A percentile compares a stretch with the other conserved stretches of the same genome.
These are phyloP conservation scores for Gasterosteus aculeatus DNA, from an alignment of 2,113 vertebrate species.

Conservation along the genomic window DNA sequence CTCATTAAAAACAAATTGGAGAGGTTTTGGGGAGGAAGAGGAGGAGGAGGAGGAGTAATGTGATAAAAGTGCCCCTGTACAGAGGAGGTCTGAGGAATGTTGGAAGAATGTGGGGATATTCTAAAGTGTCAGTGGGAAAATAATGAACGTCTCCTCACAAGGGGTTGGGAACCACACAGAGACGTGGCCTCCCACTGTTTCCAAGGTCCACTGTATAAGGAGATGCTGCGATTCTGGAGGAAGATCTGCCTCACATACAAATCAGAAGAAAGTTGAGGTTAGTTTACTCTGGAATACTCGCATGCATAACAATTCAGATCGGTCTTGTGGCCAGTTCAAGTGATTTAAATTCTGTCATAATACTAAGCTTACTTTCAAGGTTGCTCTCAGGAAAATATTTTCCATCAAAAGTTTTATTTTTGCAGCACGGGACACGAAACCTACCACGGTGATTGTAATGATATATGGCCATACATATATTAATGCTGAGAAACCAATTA, in stretches of 20 bases:
- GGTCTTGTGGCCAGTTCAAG: constrained; percentile 1
- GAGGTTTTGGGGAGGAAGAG: constrained; percentile 16
- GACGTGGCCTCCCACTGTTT: constrained; percentile 55
- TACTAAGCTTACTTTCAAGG: constrained; percentile 26
- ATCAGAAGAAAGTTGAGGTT: constrained; percentile 25
- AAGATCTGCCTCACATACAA: constrained; percentile 19
- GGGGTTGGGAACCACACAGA: constrained; percentile 68
- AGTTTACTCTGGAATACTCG: constrained; percentile 23
- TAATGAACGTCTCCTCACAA: constrained; percentile 68
- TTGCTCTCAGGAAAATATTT: constrained; percentile 12
- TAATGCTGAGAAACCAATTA: constrained; percentile 3
- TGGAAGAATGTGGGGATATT: constrained; percentile 66
- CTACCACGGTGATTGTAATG: background rate
- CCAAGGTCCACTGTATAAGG: constrained; percentile 33
- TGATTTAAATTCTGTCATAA: constrained; percentile 29
- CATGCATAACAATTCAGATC: constrained; percentile 1
- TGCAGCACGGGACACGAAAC: background rate
- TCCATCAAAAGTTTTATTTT: background rate
- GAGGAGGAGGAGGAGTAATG: constrained; percentile 43
- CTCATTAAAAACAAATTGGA: constrained; percentile 58
- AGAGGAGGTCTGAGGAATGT: constrained; percentile 61
- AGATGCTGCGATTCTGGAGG: constrained; percentile 46
- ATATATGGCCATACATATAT: background rate
- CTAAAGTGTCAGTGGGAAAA: constrained; percentile 66
- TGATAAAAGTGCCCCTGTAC: constrained; percentile 53